Evolutionary conservation across 2,113 vertebrate species (phyloP).

Genomic region (Grallaria varia): DNA sequence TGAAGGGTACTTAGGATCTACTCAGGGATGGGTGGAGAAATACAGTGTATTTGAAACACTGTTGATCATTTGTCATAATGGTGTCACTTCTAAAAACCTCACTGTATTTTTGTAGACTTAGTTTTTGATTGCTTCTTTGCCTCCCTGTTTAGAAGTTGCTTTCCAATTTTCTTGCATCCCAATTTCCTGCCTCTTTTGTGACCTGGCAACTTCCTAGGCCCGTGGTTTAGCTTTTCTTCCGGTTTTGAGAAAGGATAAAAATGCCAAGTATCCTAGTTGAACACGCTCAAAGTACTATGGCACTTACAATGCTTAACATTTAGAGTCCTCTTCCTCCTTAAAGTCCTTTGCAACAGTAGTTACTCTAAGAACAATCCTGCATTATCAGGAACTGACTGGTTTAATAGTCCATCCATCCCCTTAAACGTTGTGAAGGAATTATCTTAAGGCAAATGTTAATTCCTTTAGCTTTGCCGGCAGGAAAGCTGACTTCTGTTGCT

Average conservation of each 20-base stretch:
- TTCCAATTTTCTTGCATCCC: background rate
- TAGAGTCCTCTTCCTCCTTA: background rate
- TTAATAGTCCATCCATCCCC: background rate
- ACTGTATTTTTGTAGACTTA: background rate
- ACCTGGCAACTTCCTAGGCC: background rate
- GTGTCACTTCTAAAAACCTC: background rate
- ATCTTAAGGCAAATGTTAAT: background rate
- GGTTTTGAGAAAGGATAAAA: background rate
- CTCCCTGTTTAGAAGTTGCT: background rate
- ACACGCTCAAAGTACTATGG: background rate
- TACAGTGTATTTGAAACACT: background rate
- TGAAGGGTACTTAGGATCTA: constrained; percentile 37
- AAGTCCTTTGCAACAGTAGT: background rate
- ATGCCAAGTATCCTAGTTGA: background rate
- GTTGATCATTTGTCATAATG: constrained; percentile 32
- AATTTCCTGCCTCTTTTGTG: background rate
- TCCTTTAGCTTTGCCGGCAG: background rate
- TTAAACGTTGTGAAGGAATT: background rate
- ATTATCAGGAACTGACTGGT: background rate
- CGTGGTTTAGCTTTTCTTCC: background rate
- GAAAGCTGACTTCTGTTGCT: background rate
- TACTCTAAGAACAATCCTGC: background rate
- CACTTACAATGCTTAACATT: background rate
- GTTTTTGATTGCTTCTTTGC: background rate
- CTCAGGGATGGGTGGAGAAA: background rate